phyloP scores from a whole-genome alignment of 2,888 invertebrate species.

The Pheosia tremula region DNA sequence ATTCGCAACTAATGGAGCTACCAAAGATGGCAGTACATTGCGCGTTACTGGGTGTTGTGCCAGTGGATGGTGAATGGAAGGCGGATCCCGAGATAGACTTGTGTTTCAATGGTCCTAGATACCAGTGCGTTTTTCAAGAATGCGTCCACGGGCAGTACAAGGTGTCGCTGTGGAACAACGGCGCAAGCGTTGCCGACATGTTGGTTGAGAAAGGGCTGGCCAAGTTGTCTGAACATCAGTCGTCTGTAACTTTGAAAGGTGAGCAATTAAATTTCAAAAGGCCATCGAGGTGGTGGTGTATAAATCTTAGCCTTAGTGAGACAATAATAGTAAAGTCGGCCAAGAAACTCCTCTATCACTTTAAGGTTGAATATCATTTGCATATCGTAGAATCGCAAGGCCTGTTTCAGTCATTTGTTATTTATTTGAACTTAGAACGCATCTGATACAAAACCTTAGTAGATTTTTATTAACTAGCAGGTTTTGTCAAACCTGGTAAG shows the following conservation, averaged over 20 bases:
- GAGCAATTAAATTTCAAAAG: not conserved
- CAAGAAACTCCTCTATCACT: no score
- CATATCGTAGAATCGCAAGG: no score
- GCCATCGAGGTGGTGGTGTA: not conserved
- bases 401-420: no score
- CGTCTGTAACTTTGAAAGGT: conserved; percentile 76
- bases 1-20: conserved; percentile 86
- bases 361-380: no score
- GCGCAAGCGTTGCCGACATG: conserved; percentile 73
- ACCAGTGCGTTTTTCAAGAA: conserved; percentile 84
- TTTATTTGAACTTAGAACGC: no score
- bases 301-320: no score
- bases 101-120: conserved; percentile 86
- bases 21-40: conserved; percentile 90
- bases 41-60: conserved; percentile 85
- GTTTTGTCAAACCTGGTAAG: no score
- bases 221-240: conserved; percentile 60
- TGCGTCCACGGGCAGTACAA: conserved; percentile 72
- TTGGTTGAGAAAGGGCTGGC: conserved; percentile 81
- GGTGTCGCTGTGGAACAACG: conserved; percentile 77
- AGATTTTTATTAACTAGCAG: no score
- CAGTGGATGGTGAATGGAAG: conserved; percentile 85
- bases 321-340: no score
- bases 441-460: no score
- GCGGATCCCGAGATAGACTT: conserved; percentile 79